Evolutionary conservation across 1,140 invertebrate species (phyloP).

Genomic region (Scaptomyza hsui): DNA sequence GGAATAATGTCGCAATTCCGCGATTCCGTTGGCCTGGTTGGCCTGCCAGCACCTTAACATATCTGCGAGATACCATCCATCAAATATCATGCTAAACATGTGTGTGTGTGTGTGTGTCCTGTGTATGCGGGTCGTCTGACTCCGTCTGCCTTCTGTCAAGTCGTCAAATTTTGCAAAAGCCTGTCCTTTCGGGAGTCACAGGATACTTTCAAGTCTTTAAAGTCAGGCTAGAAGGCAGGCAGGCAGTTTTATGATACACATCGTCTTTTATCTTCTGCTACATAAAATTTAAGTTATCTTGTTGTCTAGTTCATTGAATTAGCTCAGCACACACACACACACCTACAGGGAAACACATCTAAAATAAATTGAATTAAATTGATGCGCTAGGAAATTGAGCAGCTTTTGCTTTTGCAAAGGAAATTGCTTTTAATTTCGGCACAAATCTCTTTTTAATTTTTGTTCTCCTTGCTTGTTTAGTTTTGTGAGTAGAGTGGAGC

Average conservation of each 20-base stretch:
- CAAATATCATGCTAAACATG: conserved; percentile 59
- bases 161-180: conserved; percentile 60
- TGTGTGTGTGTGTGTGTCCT: neutral
- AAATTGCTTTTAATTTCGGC: conserved; percentile 78
- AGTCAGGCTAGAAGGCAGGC: conserved; percentile 10
- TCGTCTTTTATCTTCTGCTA: conserved; percentile 15
- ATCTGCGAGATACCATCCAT: conserved; percentile 76
- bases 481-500: conserved; percentile 3
- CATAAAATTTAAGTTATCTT: conserved; percentile 71
- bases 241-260: conserved; percentile 13
- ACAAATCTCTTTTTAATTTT: conserved; percentile 78
- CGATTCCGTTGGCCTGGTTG: conserved; percentile 35
- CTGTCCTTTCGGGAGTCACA: conserved; percentile 16
- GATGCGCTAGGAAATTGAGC: conserved; percentile 54
- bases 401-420: conserved; percentile 39
- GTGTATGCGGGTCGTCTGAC: conserved; percentile 23
- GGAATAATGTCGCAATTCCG: conserved; percentile 44
- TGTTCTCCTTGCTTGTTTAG: neutral
- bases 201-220: conserved; percentile 58
- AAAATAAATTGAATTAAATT: conserved; percentile 80
- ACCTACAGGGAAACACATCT: conserved; percentile 1
- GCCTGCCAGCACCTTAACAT: conserved; percentile 72
- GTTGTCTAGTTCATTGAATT: conserved; percentile 78
- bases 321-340: conserved; percentile 30
- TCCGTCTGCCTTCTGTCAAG: conserved; percentile 44